Evolutionary conservation across 2,888 invertebrate genomes (phyloP), one percentile per base, ranked within the genome.

Genomic region (Leptopilina syphax): DNA sequence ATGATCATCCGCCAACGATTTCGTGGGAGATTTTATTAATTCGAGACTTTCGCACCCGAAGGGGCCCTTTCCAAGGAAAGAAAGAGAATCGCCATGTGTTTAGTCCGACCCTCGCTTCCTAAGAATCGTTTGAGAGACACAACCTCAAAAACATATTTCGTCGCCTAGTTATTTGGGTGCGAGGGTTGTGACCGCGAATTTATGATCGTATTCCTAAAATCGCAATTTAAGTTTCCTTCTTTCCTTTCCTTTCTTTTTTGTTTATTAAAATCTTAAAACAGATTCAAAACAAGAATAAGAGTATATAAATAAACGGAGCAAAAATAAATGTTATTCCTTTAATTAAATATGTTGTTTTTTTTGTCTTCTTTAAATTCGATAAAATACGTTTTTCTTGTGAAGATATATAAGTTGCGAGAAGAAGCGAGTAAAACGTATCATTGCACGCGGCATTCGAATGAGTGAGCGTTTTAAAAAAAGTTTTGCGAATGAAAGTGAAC

Each of bases 1-100:
- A 84, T 85, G 84, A 85, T 85, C 86, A 85, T 85, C 82, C 83
- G 83, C 85, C 85, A 81, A 84, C 84, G 84, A 84, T 76, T 79
- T 81, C 82, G 87, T 87, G 88, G 86, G 47, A 66, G 84, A 81
- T 84, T 83, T 84, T 84, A 84, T 82, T 84, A 84, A 83, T 84
- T 84, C 82, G 82, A 83, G 81, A 80, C 84, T 83, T 82, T 80
- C 80, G 68, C 18, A 79, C 78, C 82, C 80, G 78, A 82, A 77
- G 80, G 68, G 63, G 79, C 77, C 77, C 80, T 47, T 47, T 81
- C 27, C 79, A 79, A 84, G 73, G 34, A 73, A 73, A 47, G 47
- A 10, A 41, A 73, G 18, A 73, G 73, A 34, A 13, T 57, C 54
- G 73, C 34, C 57, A 73, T 73, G 73, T 73, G 73, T 83, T 84